Percentiles rank a stretch among this genome's conserved stretches.
These are phyloP conservation scores for Pterostichus madidus DNA, from an alignment of 2,888 invertebrate species.

Conservation along the genomic window DNA sequence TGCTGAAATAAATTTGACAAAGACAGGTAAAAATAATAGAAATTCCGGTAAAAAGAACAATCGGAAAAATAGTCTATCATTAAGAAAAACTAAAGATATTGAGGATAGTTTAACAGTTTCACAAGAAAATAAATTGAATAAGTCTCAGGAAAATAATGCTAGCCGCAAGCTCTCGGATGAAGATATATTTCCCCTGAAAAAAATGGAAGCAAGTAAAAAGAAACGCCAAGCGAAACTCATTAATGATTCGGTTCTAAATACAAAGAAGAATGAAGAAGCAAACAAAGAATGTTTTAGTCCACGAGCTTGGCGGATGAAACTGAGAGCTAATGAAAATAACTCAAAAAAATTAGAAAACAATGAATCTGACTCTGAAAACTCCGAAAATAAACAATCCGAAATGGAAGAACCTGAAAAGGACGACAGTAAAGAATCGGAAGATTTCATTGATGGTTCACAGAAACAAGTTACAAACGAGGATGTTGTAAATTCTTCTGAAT, in stretches of 20 bases:
- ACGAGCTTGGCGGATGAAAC: slow-evolving; percentile 58
- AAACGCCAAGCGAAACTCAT: slow-evolving; percentile 44
- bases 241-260: slow-evolving; percentile 13
- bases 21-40: slow-evolving; percentile 59
- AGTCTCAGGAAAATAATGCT: slow-evolving; percentile 51
- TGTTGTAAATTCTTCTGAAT: slow-evolving; percentile 39
- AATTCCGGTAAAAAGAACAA: slow-evolving; percentile 28
- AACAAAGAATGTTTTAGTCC: slow-evolving; percentile 50
- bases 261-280: neutral
- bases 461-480: slow-evolving; percentile 23
- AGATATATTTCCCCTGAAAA: slow-evolving; percentile 69
- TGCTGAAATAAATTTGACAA: slow-evolving; percentile 66
- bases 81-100: slow-evolving; percentile 25
- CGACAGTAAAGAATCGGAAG: slow-evolving; percentile 2
- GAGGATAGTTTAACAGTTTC: neutral
- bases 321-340: slow-evolving; percentile 41
- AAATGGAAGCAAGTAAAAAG: slow-evolving; percentile 13
- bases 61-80: slow-evolving; percentile 63
- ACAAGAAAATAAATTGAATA: slow-evolving; percentile 4
- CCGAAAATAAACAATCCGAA: neutral
- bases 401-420: neutral
- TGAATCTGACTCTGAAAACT: neutral
- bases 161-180: slow-evolving; percentile 50
- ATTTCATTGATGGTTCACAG: slow-evolving; percentile 14
- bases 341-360: slow-evolving; percentile 19